A percentile compares a stretch with the other conserved stretches of the same genome.
These are phyloP conservation scores for Thunnus albacares DNA, from an alignment of 2,797 vertebrate genomes.

Conservation along the genomic window DNA sequence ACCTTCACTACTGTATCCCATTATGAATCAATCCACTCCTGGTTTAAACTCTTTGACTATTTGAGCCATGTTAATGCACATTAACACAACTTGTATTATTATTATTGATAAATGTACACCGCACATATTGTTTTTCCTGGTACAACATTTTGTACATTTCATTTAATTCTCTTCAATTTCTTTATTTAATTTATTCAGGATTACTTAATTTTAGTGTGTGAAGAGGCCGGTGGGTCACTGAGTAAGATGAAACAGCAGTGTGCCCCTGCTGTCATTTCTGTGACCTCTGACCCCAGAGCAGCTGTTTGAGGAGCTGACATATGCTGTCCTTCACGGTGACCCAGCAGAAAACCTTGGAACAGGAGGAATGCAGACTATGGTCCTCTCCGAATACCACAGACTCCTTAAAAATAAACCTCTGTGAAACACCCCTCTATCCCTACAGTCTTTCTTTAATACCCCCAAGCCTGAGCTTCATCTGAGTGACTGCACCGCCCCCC, in stretches of 20 bases:
- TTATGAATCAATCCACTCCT: background rate
- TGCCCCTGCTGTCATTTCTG: slow-evolving; percentile 54
- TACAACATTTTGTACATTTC: no score
- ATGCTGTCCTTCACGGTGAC: slow-evolving; percentile 65
- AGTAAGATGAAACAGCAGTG: slow-evolving; percentile 49
- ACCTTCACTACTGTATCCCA: background rate
- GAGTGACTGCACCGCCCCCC: slow-evolving; percentile 34
- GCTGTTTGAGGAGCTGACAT: slow-evolving; percentile 70
- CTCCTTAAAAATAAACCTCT: slow-evolving; percentile 65
- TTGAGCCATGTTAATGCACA: background rate
- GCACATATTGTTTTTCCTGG: no score
- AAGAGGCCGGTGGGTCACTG: background rate
- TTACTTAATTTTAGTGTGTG: background rate
- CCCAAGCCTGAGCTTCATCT: slow-evolving; percentile 1
- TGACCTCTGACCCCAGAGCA: slow-evolving; percentile 73
- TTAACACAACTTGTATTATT: no score
- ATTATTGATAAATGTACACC: no score
- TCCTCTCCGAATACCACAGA: slow-evolving; percentile 50
- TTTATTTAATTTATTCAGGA: no score
- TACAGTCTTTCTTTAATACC: slow-evolving; percentile 30
- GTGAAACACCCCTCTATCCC: slow-evolving; percentile 22
- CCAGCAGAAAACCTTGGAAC: slow-evolving; percentile 38
- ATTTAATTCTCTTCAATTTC: no score
- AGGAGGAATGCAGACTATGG: slow-evolving; percentile 57
- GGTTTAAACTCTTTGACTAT: background rate